Evolutionary conservation across 1,140 invertebrate genomes (phyloP).

Genomic region (Pissodes strobi): DNA sequence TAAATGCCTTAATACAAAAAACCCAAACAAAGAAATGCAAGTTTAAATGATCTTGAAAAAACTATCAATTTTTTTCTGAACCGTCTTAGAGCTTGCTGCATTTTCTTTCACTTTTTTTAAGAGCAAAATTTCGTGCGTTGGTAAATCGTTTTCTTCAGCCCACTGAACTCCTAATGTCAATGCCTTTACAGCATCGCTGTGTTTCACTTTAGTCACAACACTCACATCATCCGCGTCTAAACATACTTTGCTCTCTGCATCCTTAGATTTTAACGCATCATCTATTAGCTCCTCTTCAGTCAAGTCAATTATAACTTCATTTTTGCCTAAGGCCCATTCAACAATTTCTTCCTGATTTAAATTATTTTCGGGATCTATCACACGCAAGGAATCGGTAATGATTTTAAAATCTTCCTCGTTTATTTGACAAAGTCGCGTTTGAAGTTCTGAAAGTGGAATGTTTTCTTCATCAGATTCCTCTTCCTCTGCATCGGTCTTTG

Average conservation of each 20-base stretch:
- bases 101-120: too few relatives aligned
- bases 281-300: slow-evolving; percentile 2
- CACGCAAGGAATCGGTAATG: background rate
- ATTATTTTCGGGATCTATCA: slow-evolving; percentile 10
- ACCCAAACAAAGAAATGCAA: too few relatives aligned
- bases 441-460: slow-evolving; percentile 11
- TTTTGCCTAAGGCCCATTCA: slow-evolving; percentile 21
- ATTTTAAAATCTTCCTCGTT: slow-evolving; percentile 4
- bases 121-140: too few relatives aligned
- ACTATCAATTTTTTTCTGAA: too few relatives aligned
- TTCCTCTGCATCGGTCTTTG: background rate
- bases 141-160: slow-evolving; percentile 8
- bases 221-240: background rate
- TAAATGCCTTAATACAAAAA: too few relatives aligned
- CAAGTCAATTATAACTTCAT: slow-evolving; percentile 8
- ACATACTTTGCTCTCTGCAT: slow-evolving; percentile 3
- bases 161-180: slow-evolving; percentile 4
- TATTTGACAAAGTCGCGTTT: slow-evolving; percentile 12
- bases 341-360: background rate
- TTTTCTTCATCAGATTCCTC: slow-evolving; percentile 15
- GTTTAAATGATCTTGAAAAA: too few relatives aligned
- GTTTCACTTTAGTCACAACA: slow-evolving; percentile 3
- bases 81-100: too few relatives aligned
- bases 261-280: slow-evolving; percentile 6
- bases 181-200: background rate